Evolutionary conservation across 2,113 vertebrate genomes (phyloP), one percentile per base, ranked within the genome.

Genomic region (Nibea albiflora): DNA sequence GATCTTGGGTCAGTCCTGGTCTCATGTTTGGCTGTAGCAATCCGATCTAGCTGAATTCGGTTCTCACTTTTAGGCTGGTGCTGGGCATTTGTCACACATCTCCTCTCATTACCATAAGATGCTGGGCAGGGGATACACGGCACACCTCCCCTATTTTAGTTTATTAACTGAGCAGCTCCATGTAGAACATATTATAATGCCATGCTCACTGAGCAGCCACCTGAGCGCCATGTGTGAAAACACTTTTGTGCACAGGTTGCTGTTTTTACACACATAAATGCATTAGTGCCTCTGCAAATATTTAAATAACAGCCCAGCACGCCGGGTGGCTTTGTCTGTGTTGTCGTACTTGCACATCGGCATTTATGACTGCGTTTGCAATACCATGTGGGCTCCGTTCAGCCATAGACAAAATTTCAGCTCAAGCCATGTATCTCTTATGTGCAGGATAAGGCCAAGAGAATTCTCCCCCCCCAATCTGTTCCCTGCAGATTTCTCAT

Each of bases 401-500:
- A 68, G 67, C 31, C 46, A 1, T 3, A 52, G 58, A 58, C 11
- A 11, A 58, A 62, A 76, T 39, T 70, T 57, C 62, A 81, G 42
- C 60, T 68, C 8, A 3, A 52, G 66, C 24, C 56, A 53, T 73
- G 79, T 50, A 54, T 85, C 68, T 68, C 50, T 73, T 26, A n/a
- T 24, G 52, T 64, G 20, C 69, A 24, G 66, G 76, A 88, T 82
- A 76, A 80, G 63, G 35, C 73, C 26, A n/a, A 26, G 54, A 74
- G 56, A 85, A 73, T 78, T 81, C 42, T 83, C 67, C 65, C 20
- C 20, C 24, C 56, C 60, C 78, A 66, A 35, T 83, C 70, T 64
- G 31, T 58, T 72, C 68, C 84, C 63, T 28, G 58, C 79, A 77
- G 73, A 88, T 83, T 78, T 74, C 63, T 28, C 63, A 63, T 80